These are phyloP conservation scores for Hermaeophaga mercurialis DNA, from an alignment of 2,888 invertebrate species.

Conservation along the genomic window DNA sequence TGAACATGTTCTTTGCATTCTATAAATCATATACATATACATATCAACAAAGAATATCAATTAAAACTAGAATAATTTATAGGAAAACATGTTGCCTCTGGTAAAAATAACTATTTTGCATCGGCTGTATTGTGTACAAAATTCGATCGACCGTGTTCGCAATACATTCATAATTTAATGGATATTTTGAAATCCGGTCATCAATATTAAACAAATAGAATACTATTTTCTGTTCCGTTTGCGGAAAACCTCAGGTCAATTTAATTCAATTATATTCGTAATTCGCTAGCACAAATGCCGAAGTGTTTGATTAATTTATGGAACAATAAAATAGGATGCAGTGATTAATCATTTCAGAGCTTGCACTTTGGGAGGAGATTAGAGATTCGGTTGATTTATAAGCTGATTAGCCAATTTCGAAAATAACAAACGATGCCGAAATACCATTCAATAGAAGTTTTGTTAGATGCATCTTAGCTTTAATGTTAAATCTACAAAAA, in stretches of 20 bases:
- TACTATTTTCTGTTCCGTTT: slow-evolving; percentile 3
- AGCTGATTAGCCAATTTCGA: slow-evolving; percentile 24
- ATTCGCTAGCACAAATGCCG: slow-evolving; percentile 22
- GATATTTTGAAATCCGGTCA: slow-evolving; percentile 1
- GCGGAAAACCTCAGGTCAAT: slow-evolving; percentile 1
- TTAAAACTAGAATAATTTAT: too few relatives aligned
- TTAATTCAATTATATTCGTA: slow-evolving; percentile 26
- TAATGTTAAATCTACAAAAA: too few relatives aligned
- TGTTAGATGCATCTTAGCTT: too few relatives aligned
- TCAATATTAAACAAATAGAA: slow-evolving; percentile 8
- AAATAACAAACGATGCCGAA: slow-evolving; percentile 18
- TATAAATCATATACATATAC: too few relatives aligned
- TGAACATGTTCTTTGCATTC: too few relatives aligned
- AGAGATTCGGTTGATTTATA: slow-evolving; percentile 31
- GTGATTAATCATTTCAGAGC: slow-evolving; percentile 34
- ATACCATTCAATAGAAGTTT: slow-evolving; percentile 1
- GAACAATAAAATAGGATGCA: slow-evolving; percentile 33
- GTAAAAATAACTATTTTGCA: too few relatives aligned
- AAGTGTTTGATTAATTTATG: slow-evolving; percentile 34
- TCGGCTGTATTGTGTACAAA: background rate
- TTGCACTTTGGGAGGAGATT: slow-evolving; percentile 32
- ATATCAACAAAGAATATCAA: too few relatives aligned
- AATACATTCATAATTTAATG: background rate
- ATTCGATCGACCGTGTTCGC: background rate
- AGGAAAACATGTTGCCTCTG: too few relatives aligned